Conservation (phyloP, 1,140 invertebrate genomes). For the Drosophila nasuta region DNA sequence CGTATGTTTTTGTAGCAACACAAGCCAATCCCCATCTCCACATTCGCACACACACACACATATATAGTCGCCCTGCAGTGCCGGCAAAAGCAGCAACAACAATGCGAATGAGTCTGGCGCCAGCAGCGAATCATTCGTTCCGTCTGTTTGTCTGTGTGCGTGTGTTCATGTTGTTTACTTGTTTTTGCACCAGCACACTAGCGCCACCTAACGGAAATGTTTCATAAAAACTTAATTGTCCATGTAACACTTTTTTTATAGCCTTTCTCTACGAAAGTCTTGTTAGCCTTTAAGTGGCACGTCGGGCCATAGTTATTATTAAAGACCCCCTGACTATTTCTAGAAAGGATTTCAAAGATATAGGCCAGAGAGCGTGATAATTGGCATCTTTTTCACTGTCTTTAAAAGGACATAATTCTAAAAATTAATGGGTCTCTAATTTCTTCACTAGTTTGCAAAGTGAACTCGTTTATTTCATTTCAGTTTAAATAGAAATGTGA, state of each 20-base stretch:
- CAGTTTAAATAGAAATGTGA: too few species aligned
- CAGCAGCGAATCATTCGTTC: conserved; percentile 25
- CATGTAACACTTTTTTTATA: conserved; percentile 73
- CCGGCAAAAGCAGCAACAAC: conserved; percentile 5
- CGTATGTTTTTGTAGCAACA: conserved; percentile 43
- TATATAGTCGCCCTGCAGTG: neutral
- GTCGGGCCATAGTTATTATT: conserved; percentile 44
- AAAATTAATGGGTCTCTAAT: too few species aligned
- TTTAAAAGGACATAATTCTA: too few species aligned
- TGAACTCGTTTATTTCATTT: too few species aligned
- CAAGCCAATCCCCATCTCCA: conserved; percentile 7
- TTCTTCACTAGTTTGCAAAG: too few species aligned
- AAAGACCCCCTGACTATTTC: conserved; percentile 39
- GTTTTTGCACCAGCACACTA: conserved; percentile 45
- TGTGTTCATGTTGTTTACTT: conserved; percentile 60
- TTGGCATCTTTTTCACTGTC: too few species aligned
- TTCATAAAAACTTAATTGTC: conserved; percentile 82
- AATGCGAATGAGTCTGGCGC: conserved; percentile 35
- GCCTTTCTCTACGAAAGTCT: conserved; percentile 34
- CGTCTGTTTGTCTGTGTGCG: conserved; percentile 22
- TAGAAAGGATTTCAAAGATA: neutral
- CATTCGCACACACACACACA: neutral
- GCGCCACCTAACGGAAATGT: conserved; percentile 78
- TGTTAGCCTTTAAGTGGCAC: conserved; percentile 49
- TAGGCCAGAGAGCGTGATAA: neutral